Percentiles rank a stretch among this genome's conserved stretches.
phyloP scores from a whole-genome alignment of 2,797 vertebrate genomes.

The Myotis planiceps region DNA sequence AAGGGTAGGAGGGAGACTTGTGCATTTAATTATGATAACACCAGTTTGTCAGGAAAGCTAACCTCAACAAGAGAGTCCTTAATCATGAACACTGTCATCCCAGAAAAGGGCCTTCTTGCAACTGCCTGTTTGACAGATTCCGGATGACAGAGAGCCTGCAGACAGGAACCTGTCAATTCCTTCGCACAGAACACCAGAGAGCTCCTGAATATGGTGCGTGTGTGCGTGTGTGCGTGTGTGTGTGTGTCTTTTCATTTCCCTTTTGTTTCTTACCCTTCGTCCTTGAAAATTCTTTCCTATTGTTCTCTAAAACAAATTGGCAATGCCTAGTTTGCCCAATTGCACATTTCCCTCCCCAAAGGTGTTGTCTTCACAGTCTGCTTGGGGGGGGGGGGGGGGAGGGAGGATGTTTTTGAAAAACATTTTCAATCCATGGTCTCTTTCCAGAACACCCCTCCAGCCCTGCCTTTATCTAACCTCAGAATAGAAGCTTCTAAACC shows the following conservation, averaged over 20 bases:
- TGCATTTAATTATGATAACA: conserved; percentile 47
- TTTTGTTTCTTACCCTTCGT: background rate
- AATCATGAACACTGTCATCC: conserved; percentile 32
- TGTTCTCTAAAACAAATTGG: conserved; percentile 34
- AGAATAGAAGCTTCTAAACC: conserved; percentile 34
- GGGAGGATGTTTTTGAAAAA: background rate
- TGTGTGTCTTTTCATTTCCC: background rate
- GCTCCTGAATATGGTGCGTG: fast-evolving
- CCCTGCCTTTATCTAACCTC: background rate
- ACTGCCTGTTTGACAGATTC: background rate
- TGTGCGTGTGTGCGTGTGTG: background rate
- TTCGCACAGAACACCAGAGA: background rate
- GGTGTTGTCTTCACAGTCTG: background rate
- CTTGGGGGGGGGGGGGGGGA: background rate
- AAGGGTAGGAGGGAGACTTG: conserved; percentile 13
- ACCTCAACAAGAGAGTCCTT: background rate
- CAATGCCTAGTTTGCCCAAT: background rate
- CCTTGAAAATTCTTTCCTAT: background rate
- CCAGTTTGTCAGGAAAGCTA: background rate
- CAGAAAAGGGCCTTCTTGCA: background rate
- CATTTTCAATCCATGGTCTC: background rate
- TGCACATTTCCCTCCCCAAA: background rate
- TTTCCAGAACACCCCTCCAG: background rate
- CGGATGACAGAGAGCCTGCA: background rate
- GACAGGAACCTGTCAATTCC: background rate